Conservation (phyloP, 2,113 vertebrate species). For the Serinus canaria region DNA sequence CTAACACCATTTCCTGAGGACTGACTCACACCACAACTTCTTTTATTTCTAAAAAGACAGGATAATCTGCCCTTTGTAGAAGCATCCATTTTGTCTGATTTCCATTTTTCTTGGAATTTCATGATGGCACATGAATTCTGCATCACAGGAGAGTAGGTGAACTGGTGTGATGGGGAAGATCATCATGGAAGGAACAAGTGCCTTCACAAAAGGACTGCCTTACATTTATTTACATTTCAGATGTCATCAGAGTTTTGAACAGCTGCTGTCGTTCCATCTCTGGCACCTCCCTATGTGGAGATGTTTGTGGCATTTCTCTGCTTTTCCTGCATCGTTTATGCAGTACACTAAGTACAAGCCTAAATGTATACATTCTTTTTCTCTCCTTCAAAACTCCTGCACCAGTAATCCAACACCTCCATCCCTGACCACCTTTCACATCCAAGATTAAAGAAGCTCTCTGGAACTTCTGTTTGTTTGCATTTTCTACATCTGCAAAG, state of each 20-base stretch:
- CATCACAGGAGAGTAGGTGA: not conserved
- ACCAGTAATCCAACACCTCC: not conserved
- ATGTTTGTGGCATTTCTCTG: not conserved
- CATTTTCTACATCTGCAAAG: not conserved
- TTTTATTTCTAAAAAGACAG: slow-evolving; percentile 10
- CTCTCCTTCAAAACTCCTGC: not conserved
- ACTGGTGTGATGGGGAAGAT: not conserved
- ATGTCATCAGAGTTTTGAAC: not conserved
- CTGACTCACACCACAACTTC: not conserved
- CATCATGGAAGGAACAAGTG: not conserved
- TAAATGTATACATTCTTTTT: not conserved
- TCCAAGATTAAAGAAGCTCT: not conserved
- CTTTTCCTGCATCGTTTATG: not conserved
- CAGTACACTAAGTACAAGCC: not conserved
- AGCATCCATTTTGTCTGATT: not conserved
- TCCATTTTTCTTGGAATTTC: slow-evolving; percentile 4
- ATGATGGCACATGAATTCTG: not conserved
- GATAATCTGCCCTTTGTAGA: not conserved
- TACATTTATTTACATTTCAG: not conserved
- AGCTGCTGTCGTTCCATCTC: not conserved
- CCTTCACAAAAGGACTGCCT: slow-evolving; percentile 15
- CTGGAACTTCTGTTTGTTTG: not conserved
- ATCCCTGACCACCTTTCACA: not conserved
- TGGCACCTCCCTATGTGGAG: not conserved
- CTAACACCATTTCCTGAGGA: not conserved